Conservation (phyloP, 2,797 vertebrate genomes). For the Bryconaethiops microstoma region DNA sequence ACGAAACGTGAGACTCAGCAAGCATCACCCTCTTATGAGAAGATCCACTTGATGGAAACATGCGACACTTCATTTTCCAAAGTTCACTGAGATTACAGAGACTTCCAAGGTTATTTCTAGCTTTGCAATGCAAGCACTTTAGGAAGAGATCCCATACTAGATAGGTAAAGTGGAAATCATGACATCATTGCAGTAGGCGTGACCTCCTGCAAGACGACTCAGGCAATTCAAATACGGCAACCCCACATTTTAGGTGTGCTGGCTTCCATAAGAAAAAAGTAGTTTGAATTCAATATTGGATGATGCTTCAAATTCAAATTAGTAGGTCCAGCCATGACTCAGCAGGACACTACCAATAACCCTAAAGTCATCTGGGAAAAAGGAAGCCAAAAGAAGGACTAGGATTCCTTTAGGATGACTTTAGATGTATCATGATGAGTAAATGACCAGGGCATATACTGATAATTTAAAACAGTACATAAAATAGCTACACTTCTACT, state of each 20-base stretch:
- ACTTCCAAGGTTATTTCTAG: neutral
- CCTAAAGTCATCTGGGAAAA: neutral
- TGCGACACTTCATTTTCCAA: neutral
- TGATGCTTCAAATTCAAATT: neutral
- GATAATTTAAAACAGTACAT: no score
- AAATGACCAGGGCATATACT: neutral
- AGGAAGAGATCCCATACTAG: neutral
- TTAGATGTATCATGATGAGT: neutral
- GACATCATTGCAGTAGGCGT: no score
- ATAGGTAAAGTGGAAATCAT: neutral
- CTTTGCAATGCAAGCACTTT: neutral
- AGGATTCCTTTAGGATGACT: neutral
- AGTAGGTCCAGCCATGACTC: neutral
- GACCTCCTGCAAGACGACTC: neutral
- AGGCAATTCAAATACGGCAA: neutral
- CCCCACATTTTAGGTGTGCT: neutral
- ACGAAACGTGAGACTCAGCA: neutral
- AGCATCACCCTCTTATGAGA: neutral
- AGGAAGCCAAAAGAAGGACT: neutral
- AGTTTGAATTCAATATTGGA: neutral
- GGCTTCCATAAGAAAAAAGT: neutral
- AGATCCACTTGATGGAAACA: no score
- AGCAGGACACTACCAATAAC: neutral
- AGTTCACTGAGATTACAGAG: neutral
- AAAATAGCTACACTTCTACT: neutral